phyloP scores from a whole-genome alignment of 2,797 vertebrate species.

The Bovichtus diacanthus region DNA sequence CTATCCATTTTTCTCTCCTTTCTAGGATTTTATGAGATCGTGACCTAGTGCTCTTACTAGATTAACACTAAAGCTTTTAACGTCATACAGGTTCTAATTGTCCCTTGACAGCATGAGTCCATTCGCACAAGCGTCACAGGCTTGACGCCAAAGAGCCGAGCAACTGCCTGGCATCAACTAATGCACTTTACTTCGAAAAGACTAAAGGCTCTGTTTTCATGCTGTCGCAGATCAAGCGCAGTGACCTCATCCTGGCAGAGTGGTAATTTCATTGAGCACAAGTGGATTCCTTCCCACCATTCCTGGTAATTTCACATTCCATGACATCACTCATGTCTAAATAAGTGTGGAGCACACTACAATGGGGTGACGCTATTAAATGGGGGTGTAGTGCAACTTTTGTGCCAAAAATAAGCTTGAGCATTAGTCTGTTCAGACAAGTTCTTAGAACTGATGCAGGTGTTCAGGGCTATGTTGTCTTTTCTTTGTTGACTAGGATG shows the following conservation, averaged over 20 bases:
- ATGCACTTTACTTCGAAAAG: slow-evolving; percentile 28
- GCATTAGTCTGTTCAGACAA: background rate
- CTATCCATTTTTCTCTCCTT: slow-evolving; percentile 13
- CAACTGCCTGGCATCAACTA: background rate
- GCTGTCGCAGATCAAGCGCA: slow-evolving; percentile 21
- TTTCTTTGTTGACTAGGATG: background rate
- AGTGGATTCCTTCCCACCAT: slow-evolving; percentile 37
- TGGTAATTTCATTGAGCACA: slow-evolving; percentile 44
- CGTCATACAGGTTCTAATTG: slow-evolving; percentile 33
- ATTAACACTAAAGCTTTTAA: slow-evolving; percentile 44
- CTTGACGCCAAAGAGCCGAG: background rate
- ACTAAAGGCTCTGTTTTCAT: slow-evolving; percentile 21
- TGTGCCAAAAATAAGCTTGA: slow-evolving; percentile 16
- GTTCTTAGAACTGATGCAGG: background rate
- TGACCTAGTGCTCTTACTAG: slow-evolving; percentile 24
- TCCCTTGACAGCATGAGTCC: slow-evolving; percentile 21
- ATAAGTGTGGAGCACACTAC: slow-evolving; percentile 30
- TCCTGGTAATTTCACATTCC: slow-evolving; percentile 10
- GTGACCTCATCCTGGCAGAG: slow-evolving; percentile 44
- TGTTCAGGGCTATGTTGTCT: background rate
- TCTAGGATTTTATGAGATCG: slow-evolving; percentile 40
- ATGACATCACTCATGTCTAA: slow-evolving; percentile 39
- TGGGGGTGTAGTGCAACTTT: slow-evolving; percentile 5
- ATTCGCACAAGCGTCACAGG: slow-evolving; percentile 34
- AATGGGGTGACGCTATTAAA: slow-evolving; percentile 26